phyloP scores from a whole-genome alignment of 2,113 vertebrate genomes.

The Thymallus thymallus region DNA sequence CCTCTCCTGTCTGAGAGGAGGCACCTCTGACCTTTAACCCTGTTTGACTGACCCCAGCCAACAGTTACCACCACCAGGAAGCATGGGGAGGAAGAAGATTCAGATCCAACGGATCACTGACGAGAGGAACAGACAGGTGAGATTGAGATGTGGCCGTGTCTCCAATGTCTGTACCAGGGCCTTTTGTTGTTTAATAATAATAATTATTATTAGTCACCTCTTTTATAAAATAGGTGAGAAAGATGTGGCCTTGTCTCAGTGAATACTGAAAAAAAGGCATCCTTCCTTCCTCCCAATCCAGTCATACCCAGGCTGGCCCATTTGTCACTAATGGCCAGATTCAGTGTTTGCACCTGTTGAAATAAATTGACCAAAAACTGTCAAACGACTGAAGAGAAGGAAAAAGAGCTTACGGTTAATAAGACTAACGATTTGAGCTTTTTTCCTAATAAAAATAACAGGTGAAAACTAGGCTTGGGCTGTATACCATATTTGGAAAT shows the following conservation, averaged over 20 bases:
- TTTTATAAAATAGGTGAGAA: too few species aligned
- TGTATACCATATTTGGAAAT: too few species aligned
- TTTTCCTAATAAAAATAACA: too few species aligned
- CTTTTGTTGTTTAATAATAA: too few species aligned
- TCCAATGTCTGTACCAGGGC: too few species aligned
- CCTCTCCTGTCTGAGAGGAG: conserved; percentile 43
- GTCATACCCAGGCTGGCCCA: not conserved
- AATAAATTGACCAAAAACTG: not conserved
- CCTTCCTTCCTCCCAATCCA: too few species aligned
- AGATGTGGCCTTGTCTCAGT: not conserved
- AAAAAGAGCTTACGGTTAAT: not conserved
- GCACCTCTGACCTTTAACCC: conserved; percentile 38
- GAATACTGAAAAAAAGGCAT: too few species aligned
- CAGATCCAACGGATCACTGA: conserved; percentile 99
- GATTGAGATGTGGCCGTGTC: conserved; percentile 10
- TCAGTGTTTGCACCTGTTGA: not conserved
- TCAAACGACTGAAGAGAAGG: not conserved
- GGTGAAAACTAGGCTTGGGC: too few species aligned
- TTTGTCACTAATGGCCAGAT: not conserved
- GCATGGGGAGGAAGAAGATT: conserved; percentile 99
- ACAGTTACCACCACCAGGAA: conserved; percentile 49
- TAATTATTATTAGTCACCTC: too few species aligned
- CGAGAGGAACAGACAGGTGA: conserved; percentile 95
- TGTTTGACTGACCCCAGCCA: conserved; percentile 40
- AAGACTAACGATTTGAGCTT: too few species aligned